phyloP scores from a whole-genome alignment of 1,140 invertebrate genomes.

The Aphidius ervi region DNA sequence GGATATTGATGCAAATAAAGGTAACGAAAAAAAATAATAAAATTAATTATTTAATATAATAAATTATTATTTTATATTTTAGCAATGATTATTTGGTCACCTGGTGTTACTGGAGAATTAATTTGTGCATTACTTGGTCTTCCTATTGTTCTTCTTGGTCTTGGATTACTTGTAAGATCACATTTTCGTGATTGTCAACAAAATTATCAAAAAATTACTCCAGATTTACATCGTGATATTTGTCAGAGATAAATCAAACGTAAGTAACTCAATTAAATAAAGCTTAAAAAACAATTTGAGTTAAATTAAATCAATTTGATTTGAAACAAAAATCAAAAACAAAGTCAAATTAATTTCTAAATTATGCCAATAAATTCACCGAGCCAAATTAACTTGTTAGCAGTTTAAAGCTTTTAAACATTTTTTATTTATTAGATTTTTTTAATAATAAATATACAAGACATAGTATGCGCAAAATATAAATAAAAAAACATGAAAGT shows the following conservation, averaged over 20 bases:
- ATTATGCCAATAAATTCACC: slow-evolving; percentile 16
- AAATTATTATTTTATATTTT: not conserved
- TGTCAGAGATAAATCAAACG: slow-evolving; percentile 43
- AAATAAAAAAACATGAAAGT: too few relatives aligned
- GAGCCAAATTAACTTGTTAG: slow-evolving; percentile 19
- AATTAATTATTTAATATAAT: slow-evolving; percentile 1
- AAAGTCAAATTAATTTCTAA: slow-evolving; percentile 9
- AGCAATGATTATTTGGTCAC: slow-evolving; percentile 54
- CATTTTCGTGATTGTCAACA: slow-evolving; percentile 51
- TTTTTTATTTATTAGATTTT: slow-evolving; percentile 17
- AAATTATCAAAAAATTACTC: slow-evolving; percentile 29
- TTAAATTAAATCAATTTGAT: not conserved
- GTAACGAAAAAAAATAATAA: slow-evolving; percentile 25
- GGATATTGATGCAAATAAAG: slow-evolving; percentile 37
- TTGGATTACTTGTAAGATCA: slow-evolving; percentile 53
- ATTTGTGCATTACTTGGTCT: slow-evolving; percentile 59
- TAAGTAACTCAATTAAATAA: not conserved
- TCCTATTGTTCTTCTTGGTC: slow-evolving; percentile 56
- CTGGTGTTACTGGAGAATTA: slow-evolving; percentile 57
- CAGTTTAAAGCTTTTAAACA: not conserved
- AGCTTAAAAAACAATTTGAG: not conserved
- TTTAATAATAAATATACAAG: not conserved
- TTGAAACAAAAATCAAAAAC: not conserved
- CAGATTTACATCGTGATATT: slow-evolving; percentile 36
- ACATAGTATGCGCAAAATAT: too few relatives aligned